Evolutionary conservation across 2,888 invertebrate species (phyloP), one percentile per base, ranked within the genome.

Genomic region (Synergus laeviventris): DNA sequence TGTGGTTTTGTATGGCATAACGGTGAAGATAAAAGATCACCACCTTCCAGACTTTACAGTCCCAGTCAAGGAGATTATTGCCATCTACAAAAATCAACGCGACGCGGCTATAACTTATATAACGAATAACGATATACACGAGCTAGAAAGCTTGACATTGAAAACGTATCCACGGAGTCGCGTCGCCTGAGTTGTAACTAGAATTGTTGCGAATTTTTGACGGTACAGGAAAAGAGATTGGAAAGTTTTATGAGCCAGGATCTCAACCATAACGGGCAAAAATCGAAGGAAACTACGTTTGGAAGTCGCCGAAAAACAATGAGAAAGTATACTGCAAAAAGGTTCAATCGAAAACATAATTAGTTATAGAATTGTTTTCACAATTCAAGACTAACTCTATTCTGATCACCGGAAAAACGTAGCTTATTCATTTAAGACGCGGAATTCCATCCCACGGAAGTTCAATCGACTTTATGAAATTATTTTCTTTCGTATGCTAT

Each of bases 1-100:
- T 11, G 16, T 45, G 45, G 45, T 70, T 31, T 49, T 49, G 45
- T 49, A 45, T 49, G 70, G 45, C 70, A 70, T 70, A 70, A 70
- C 45, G 45, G 70, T n/a, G 45, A 70, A 45, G 49, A 56, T 70
- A 31, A 49, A 12, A 31, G 70, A 70, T 49, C 31, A 70, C 5
- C n/a, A 31, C 4, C 31, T 31, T 31, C 31, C 31, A 31, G 31
- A 14, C 24, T 31, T 8, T 24, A 12, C 16, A 11, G 31, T 49
- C 16, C 9, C 42, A 16, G 42, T 11, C 21, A 24, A 49, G 11
- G 31, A 42, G 14, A 45, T 36, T 36, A 36, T 38, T 31, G 31
- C 31, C 18, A 18, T 66, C 45, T 24, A 31, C 56, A 56, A 56
- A 56, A 56, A 56, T 56, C 3, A 8, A 11, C 21, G 31, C 1